Evolutionary conservation across 2,113 vertebrate genomes (phyloP), one percentile per base, ranked within the genome.

Genomic region (Petroica traversi): DNA sequence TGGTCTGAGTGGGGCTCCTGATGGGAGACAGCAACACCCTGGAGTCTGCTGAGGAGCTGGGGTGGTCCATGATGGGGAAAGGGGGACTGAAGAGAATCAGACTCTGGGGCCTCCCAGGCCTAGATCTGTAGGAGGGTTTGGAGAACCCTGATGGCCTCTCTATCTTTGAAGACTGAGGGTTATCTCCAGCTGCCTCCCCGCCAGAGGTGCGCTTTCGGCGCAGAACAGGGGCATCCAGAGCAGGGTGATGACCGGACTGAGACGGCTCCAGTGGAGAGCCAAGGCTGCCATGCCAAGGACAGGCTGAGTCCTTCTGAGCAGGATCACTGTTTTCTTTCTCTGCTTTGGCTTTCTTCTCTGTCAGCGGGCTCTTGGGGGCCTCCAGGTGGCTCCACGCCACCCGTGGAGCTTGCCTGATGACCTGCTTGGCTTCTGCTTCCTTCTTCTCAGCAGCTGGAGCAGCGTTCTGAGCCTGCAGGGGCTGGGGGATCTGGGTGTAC

Each of bases 31-130:
- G 97, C 84, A 98, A 92, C 54, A 98, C 96, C 96, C 98, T 99
- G 66, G 98, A 97, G 73, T 99, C 99, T 62, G 98, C 98, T n/a
- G 98, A 98, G 36, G 98, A 96, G 1, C 98, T 94, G 6, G 98
- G 98, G 86, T 99, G 99, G 98, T 99, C 99, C 99, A 99, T 99
- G 91, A 99, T 99, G 74, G 99, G 99, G 79, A 99, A 99, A 58
- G 99, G 99, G 43, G 99, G 99, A 54, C 99, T 99, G 96, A 99
- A 99, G 55, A 99, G 98, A 93, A 99, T 99, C n/a, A 99, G 98
- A 93, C 99, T 99, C 86, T 99, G 99, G 74, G 99, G 99, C 95
- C 99, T 99, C 45, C 98, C 98, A 1, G 99, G 99, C 72, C 99
- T 98, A 83, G 99, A 98, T 95, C 99, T 98, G 40, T 99, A 99